Percentiles rank a stretch among this genome's conserved stretches.
Evolutionary conservation across 2,888 invertebrate genomes (phyloP).

Genomic region (Nezara viridula): DNA sequence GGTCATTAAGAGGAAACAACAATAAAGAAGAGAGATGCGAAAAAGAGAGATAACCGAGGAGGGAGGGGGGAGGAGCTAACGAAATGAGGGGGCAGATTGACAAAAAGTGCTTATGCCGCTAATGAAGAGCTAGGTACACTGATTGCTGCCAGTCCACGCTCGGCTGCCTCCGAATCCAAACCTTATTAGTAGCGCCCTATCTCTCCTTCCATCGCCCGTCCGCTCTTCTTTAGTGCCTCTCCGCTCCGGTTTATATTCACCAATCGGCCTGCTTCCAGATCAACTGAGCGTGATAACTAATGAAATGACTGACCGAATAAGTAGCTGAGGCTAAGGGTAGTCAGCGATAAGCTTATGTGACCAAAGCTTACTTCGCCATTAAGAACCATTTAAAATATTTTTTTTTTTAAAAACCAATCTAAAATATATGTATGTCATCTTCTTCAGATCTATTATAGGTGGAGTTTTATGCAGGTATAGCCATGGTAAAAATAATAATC

Average conservation of each 20-base stretch:
- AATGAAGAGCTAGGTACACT: constrained; percentile 56
- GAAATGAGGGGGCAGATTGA: constrained; percentile 53
- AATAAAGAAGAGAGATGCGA: constrained; percentile 22
- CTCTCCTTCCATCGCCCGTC: background rate
- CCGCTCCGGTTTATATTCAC: background rate
- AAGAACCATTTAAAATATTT: too few relatives aligned
- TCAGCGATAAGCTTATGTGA: background rate
- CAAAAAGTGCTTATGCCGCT: constrained; percentile 56
- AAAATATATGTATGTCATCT: too few relatives aligned
- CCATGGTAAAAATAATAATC: too few relatives aligned
- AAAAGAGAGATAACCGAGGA: background rate
- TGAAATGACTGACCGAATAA: background rate
- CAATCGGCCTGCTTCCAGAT: background rate
- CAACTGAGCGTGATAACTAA: background rate
- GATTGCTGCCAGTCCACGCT: constrained; percentile 41
- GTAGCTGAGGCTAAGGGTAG: background rate
- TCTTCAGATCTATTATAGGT: too few relatives aligned
- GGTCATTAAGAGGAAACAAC: constrained; percentile 33
- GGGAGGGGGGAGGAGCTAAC: background rate
- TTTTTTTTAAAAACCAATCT: too few relatives aligned
- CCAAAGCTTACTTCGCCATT: background rate
- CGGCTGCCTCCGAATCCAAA: background rate
- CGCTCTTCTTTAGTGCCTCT: background rate
- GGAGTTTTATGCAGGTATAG: too few relatives aligned
- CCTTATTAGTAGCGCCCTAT: constrained; percentile 38